Conservation (phyloP, 2,797 vertebrate species). For the Microctenopoma steveboyesi region DNA sequence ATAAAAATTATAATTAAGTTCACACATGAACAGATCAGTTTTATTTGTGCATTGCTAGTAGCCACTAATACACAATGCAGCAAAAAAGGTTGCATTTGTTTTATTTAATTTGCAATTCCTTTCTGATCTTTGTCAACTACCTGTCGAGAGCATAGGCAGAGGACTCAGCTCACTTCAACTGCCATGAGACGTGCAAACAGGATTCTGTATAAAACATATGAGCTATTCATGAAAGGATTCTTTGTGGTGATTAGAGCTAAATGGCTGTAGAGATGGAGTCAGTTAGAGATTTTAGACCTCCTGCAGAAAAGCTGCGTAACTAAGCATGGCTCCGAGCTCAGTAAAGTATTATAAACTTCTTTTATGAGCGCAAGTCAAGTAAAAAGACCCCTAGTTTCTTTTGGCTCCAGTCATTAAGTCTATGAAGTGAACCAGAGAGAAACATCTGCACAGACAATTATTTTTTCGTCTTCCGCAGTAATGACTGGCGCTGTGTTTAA, state of each 20-base stretch:
- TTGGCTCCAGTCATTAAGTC: slow-evolving; percentile 63
- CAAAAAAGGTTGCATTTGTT: slow-evolving; percentile 42
- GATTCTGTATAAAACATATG: slow-evolving; percentile 16
- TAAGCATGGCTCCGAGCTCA: slow-evolving; percentile 43
- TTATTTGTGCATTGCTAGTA: slow-evolving; percentile 41
- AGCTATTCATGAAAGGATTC: slow-evolving; percentile 47
- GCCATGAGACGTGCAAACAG: slow-evolving; percentile 36
- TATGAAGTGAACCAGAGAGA: slow-evolving; percentile 60
- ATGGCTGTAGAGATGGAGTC: slow-evolving; percentile 35
- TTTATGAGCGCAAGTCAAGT: slow-evolving; percentile 59
- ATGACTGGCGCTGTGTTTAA: slow-evolving; percentile 54
- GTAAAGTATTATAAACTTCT: slow-evolving; percentile 48
- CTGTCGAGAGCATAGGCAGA: slow-evolving; percentile 23
- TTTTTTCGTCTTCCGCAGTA: slow-evolving; percentile 51
- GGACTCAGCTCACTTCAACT: slow-evolving; percentile 22
- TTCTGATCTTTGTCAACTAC: slow-evolving; percentile 50
- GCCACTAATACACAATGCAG: slow-evolving; percentile 16
- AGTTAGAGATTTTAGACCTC: slow-evolving; percentile 40
- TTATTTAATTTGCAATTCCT: slow-evolving; percentile 29
- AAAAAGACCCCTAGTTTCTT: slow-evolving; percentile 51
- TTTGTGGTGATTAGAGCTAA: slow-evolving; percentile 54
- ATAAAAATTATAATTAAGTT: slow-evolving; percentile 24
- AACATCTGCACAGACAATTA: slow-evolving; percentile 62
- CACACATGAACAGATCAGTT: slow-evolving; percentile 18
- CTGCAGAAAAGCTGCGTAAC: slow-evolving; percentile 43